phyloP scores from a whole-genome alignment of 2,113 vertebrate species.

The Myotis lucifugus region DNA sequence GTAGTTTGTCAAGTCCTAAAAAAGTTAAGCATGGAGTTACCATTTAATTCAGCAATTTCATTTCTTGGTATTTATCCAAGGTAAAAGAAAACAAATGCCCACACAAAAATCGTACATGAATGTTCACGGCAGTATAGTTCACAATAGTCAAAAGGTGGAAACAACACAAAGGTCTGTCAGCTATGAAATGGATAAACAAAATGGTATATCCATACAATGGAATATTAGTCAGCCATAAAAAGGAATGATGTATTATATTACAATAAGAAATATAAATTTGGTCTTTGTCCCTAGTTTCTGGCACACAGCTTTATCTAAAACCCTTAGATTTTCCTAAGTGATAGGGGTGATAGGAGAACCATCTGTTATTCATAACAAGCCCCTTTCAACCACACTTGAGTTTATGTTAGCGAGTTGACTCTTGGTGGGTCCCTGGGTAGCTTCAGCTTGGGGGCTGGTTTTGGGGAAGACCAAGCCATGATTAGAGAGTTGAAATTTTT shows the following conservation, averaged over 20 bases:
- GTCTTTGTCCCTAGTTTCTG: background rate
- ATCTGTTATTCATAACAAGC: background rate
- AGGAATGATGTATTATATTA: background rate
- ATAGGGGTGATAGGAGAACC: background rate
- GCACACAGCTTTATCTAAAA: background rate
- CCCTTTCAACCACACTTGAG: background rate
- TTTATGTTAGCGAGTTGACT: background rate
- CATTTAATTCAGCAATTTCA: background rate
- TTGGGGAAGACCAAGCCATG: background rate
- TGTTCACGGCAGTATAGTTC: background rate
- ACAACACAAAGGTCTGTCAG: background rate
- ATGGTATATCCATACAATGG: background rate
- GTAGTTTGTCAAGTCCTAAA: background rate
- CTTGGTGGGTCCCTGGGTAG: background rate
- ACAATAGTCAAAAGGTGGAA: background rate
- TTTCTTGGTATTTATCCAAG: slow-evolving; percentile 18
- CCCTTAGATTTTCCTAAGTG: background rate
- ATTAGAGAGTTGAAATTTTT: background rate
- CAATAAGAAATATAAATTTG: background rate
- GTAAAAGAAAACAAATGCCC: background rate
- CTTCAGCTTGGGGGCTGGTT: background rate
- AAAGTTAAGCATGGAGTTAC: slow-evolving; percentile 8
- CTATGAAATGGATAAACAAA: background rate
- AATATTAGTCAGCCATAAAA: background rate
- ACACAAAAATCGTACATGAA: background rate